Base-by-base conservation (phyloP, 2,888 invertebrate species). In the Allygus modestus region DNA sequence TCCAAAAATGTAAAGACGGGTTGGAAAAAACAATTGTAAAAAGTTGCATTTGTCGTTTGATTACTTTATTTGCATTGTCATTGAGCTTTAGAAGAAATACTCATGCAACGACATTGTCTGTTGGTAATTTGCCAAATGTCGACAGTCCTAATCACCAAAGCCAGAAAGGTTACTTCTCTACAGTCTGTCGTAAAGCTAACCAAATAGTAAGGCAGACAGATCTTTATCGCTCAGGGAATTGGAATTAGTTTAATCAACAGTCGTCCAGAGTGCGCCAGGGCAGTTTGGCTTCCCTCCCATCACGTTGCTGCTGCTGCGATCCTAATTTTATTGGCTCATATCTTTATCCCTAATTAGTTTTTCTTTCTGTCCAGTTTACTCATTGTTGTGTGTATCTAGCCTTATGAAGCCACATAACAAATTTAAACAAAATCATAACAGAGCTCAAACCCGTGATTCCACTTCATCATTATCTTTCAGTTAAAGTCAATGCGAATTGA, bases 211-310 rank as follows among this genome's bases (percentile, higher is more conserved):
- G 65, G 7, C 46, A 17, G 46, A 12, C n/a, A 54, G 11, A 23
- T 2, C 20, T 65, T 65, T 31, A 65, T 65, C 31, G 5, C 23
- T 23, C 11, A n/a, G 9, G 20, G 26, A 28, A 65, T 31, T 12
- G 23, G 7, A 28, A 5, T 65, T 28, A 58, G 26, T 58, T 58
- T 7, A 28, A 11, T 31, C 65, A 31, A 28, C 31, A 65, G 28
- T 17, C 9, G n/a, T 17, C 1, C 1, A 20, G 20, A 23, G 20
- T 23, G 54, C 23, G 54, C 54, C 65, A 65, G 65, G 20, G 17
- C 65, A 28, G 65, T 65, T 65, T 65, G 65, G 65, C 65, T 65
- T 17, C 28, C 65, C 26, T 54, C 5, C 5, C 31, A 15, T 65
- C 17, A 65, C 65, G 28, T 65, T 28, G 65, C 28, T 65, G 65